Percentiles rank a stretch among this genome's conserved stretches.
phyloP scores from a whole-genome alignment of 1,140 invertebrate species.

The Yoshiicerus persimilis region DNA sequence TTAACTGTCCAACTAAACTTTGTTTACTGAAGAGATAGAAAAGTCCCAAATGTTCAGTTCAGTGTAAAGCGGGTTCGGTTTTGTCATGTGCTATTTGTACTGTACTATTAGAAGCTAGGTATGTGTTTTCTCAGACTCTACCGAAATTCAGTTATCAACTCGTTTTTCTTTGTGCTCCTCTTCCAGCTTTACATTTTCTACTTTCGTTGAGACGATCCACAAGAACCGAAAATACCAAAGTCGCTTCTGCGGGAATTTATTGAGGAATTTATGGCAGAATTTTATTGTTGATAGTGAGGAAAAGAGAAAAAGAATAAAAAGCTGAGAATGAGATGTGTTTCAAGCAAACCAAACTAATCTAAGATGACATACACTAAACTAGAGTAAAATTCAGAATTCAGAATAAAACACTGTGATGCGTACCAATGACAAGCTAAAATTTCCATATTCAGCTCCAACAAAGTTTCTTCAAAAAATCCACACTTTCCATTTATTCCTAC shows the following conservation, averaged over 20 bases:
- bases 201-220: background rate
- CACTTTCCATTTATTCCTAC: background rate
- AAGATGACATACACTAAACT: background rate
- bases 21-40: background rate
- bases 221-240: background rate
- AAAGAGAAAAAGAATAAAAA: background rate
- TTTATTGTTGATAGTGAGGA: background rate
- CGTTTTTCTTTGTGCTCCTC: background rate
- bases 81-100: background rate
- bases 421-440: background rate
- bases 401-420: background rate
- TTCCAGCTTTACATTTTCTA: background rate
- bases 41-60: background rate
- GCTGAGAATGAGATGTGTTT: background rate
- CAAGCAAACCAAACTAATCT: background rate
- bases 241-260: background rate
- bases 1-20: conserved; percentile 1
- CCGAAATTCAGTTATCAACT: background rate
- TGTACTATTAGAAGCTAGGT: background rate
- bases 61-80: background rate
- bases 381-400: background rate
- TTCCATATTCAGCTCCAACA: background rate
- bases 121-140: background rate
- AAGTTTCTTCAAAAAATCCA: background rate
- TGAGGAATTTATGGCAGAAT: conserved; percentile 14